These are phyloP conservation scores for Pogoniulus pusillus DNA, from an alignment of 2,797 vertebrate genomes.

Conservation along the genomic window DNA sequence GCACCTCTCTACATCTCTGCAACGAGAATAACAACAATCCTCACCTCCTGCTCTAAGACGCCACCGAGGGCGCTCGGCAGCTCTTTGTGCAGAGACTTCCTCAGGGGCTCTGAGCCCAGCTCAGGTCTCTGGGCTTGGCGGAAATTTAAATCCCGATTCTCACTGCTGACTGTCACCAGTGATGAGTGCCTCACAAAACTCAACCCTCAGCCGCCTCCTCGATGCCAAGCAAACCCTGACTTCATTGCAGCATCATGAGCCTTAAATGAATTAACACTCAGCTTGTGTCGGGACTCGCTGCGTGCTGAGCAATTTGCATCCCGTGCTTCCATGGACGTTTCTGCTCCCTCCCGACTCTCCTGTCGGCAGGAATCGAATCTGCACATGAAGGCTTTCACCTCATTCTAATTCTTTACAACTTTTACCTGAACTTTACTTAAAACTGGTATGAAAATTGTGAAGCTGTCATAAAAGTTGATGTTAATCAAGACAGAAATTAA, in stretches of 20 bases:
- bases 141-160: constrained; percentile 52
- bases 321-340: not conserved
- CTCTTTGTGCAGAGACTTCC: not conserved
- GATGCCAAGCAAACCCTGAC: constrained; percentile 19
- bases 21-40: constrained; percentile 31
- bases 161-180: not conserved
- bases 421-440: constrained; percentile 21
- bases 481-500: constrained; percentile 21
- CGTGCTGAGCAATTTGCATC: constrained; percentile 33
- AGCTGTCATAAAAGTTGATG: constrained; percentile 16
- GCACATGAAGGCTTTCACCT: not conserved
- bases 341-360: not conserved
- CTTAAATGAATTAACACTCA: constrained; percentile 59
- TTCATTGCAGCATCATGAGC: constrained; percentile 26
- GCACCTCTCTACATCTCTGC: not conserved
- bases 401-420: constrained; percentile 28
- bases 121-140: not conserved
- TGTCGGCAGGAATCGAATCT: constrained; percentile 12
- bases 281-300: constrained; percentile 20
- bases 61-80: not conserved
- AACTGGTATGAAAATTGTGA: not conserved
- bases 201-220: constrained; percentile 2
- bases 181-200: not conserved
- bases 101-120: not conserved
- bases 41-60: not conserved